Conservation (phyloP, 1,140 invertebrate species). For the Lysiphlebus fabarum region DNA sequence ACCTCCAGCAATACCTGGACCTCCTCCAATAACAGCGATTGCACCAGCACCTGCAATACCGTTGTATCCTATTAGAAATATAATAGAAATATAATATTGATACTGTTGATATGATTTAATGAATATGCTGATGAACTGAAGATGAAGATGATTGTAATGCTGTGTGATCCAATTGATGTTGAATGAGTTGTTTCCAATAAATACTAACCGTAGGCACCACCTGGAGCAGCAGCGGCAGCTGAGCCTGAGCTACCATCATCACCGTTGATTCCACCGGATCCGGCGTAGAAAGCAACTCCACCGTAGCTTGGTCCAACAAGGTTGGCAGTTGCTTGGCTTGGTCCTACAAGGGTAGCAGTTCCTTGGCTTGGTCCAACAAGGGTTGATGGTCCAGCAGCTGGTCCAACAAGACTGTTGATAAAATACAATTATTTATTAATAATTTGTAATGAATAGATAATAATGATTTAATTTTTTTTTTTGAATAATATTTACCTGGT, state of each 20-base stretch:
- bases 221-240: conserved; percentile 51
- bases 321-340: conserved; percentile 50
- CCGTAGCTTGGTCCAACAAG: conserved; percentile 53
- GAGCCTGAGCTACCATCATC: conserved; percentile 54
- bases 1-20: conserved; percentile 47
- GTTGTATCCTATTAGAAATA: too few relatives aligned
- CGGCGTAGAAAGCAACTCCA: conserved; percentile 51
- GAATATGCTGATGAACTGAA: background rate
- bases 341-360: conserved; percentile 51
- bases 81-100: background rate
- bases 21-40: conserved; percentile 53
- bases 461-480: too few relatives aligned
- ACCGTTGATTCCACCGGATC: conserved; percentile 54
- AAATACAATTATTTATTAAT: too few relatives aligned
- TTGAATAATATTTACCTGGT: conserved; percentile 18
- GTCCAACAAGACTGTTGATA: conserved; percentile 45
- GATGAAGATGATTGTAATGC: too few relatives aligned
- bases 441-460: too few relatives aligned
- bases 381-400: conserved; percentile 52
- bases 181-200: too few relatives aligned
- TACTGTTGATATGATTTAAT: background rate
- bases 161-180: background rate
- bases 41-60: conserved; percentile 40
- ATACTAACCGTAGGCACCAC: conserved; percentile 32
- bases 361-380: conserved; percentile 51